Evolutionary conservation across 2,888 invertebrate species (phyloP), one percentile per base, ranked within the genome.

Genomic region (Pseudoips prasinana): DNA sequence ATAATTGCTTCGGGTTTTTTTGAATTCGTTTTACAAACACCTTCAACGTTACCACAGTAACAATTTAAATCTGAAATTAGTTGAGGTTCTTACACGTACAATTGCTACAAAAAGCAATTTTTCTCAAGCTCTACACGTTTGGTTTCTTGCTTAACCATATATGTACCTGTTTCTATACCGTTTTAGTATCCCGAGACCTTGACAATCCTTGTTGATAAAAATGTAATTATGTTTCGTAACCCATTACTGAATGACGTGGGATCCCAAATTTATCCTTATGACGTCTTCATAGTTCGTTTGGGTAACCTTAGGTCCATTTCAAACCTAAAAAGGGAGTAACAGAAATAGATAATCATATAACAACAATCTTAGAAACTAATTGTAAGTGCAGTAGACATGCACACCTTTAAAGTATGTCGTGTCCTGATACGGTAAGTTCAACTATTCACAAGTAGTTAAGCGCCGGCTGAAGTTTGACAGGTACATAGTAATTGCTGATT

Each of bases 181-280:
- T 80, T 68, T 74, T 58, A 39, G 75, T 60, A 42, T n/a, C n/a
- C n/a, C n/a, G 33, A 62, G 70, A 55, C 77, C 80, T 81, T 77
- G 70, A 30, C 64, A 45, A 55, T 61, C 81, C 82, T 73, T 79
- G 43, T 64, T 51, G 66, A 75, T 64, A 69, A 64, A 59, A 72
- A 73, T 67, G 57, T 74, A 69, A 76, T 75, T 73, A 69, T 70
- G 47, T 54, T 65, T 62, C 50, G 58, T 57, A 63, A 59, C 60
- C 59, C 64, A 72, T 78, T 72, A 72, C 53, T 52, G 53, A 58
- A 58, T 80, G 84, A 80, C 82, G 77, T 73, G 58, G 64, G 73
- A 69, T 66, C 62, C 79, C 78, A 72, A 77, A 81, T 74, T 58
- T 65, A 80, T 74, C 67, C 67, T 33, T 57, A 66, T 82, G 80